Evolutionary conservation across 2,797 vertebrate genomes (phyloP).

Genomic region (Eurystomus glaucurus): DNA sequence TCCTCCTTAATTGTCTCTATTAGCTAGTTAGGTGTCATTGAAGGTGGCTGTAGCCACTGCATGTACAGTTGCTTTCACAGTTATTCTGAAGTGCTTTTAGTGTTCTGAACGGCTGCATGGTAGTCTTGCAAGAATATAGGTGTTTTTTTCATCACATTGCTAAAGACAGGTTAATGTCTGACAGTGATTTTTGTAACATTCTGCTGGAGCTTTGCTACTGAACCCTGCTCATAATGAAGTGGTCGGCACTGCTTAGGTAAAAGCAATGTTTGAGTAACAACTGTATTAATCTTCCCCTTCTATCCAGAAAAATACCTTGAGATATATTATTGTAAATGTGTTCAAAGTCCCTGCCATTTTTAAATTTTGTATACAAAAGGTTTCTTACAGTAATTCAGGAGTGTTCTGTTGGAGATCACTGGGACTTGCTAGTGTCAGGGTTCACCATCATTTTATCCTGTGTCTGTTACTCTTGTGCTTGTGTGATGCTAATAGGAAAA

Average conservation of each 20-base stretch:
- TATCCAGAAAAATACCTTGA: background rate
- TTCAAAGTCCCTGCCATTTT: background rate
- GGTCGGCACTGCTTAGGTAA: background rate
- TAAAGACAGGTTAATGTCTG: background rate
- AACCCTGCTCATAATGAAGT: background rate
- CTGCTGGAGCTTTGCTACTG: background rate
- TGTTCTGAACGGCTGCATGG: background rate
- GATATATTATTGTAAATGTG: background rate
- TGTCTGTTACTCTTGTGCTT: background rate
- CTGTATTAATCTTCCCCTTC: background rate
- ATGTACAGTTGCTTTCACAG: background rate
- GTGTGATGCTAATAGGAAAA: background rate
- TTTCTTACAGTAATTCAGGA: background rate
- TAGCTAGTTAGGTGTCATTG: background rate
- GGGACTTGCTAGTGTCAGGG: background rate
- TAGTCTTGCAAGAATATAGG: background rate
- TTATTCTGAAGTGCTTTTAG: background rate
- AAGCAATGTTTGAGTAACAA: background rate
- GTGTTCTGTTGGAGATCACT: background rate
- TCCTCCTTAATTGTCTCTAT: background rate
- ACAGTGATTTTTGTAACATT: background rate
- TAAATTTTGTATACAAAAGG: background rate
- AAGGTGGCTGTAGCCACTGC: background rate
- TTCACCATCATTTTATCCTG: background rate
- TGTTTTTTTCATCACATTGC: background rate